Percentiles rank a stretch among this genome's conserved stretches.
These are phyloP conservation scores for Glyptemys insculpta DNA, from an alignment of 2,797 vertebrate genomes.

Conservation along the genomic window DNA sequence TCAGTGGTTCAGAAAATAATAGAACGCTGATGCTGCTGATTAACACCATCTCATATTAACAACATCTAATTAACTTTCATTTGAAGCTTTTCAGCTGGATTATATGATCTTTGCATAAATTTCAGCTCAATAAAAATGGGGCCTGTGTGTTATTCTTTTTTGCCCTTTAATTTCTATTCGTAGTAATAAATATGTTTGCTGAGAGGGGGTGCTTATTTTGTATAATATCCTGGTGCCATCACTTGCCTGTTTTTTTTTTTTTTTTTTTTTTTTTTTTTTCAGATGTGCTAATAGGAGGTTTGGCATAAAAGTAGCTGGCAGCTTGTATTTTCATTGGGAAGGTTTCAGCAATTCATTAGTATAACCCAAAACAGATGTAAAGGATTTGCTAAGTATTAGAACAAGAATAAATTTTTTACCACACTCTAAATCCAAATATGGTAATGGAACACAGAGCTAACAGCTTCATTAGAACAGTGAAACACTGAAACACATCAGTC, in stretches of 20 bases:
- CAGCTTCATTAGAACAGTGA: background rate
- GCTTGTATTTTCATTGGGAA: background rate
- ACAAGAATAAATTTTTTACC: background rate
- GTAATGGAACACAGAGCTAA: background rate
- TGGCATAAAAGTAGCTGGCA: background rate
- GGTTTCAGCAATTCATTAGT: background rate
- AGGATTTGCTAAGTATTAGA: background rate
- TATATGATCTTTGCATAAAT: slow-evolving; percentile 72
- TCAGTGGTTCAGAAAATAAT: slow-evolving; percentile 50
- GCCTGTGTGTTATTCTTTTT: background rate
- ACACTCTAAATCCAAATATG: background rate
- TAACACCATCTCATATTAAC: slow-evolving; percentile 77
- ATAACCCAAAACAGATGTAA: background rate
- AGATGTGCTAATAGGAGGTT: background rate
- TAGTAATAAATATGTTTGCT: background rate
- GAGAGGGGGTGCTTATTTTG: background rate
- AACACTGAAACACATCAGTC: background rate
- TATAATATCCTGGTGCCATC: background rate
- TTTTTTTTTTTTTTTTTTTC: background rate
- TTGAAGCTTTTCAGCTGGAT: slow-evolving; percentile 65
- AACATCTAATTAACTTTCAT: slow-evolving; percentile 79
- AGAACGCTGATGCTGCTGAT: slow-evolving; percentile 62
- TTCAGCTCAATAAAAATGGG: background rate
- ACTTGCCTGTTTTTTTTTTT: background rate
- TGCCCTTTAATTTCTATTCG: slow-evolving; percentile 2